A percentile compares a stretch with the other conserved stretches of the same genome.
phyloP scores from a whole-genome alignment of 2,113 vertebrate genomes.

The Notiomystis cincta region DNA sequence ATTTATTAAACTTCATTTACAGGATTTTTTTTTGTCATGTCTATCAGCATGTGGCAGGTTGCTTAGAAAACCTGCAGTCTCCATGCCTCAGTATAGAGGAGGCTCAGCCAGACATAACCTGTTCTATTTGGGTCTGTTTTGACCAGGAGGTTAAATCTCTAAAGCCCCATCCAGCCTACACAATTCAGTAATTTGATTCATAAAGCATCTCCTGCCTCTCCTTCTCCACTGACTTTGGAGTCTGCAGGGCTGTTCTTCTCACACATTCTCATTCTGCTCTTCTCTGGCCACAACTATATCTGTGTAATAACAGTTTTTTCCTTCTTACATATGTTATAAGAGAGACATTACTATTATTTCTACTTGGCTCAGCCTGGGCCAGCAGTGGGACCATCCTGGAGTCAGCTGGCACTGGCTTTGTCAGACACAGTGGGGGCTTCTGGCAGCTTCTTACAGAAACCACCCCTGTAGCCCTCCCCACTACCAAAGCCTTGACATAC shows the following conservation, averaged over 20 bases:
- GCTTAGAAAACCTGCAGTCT: not conserved
- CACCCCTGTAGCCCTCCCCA: rapidly evolving
- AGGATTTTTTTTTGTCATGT: not conserved
- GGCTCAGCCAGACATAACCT: not conserved
- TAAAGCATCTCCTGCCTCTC: not conserved
- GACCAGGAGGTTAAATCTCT: not conserved
- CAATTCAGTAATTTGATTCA: not conserved
- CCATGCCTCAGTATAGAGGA: not conserved
- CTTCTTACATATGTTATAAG: not conserved
- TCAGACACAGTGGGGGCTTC: not conserved
- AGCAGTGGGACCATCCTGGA: not conserved
- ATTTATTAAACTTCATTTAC: not conserved
- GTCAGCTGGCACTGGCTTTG: not conserved
- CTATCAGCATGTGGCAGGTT: not conserved
- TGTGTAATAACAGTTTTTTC: not conserved
- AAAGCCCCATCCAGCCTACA: not conserved
- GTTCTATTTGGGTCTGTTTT: not conserved
- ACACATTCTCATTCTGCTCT: not conserved
- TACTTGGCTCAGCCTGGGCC: not conserved
- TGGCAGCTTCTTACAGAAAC: not conserved
- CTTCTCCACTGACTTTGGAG: not conserved
- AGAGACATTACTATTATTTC: not conserved
- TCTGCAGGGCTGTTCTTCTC: not conserved
- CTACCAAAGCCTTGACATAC: not conserved
- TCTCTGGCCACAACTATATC: not conserved